A percentile compares a stretch with the other conserved stretches of the same genome.
Evolutionary conservation across 2,888 invertebrate genomes (phyloP).

Genomic region (Pelosia muscerda): DNA sequence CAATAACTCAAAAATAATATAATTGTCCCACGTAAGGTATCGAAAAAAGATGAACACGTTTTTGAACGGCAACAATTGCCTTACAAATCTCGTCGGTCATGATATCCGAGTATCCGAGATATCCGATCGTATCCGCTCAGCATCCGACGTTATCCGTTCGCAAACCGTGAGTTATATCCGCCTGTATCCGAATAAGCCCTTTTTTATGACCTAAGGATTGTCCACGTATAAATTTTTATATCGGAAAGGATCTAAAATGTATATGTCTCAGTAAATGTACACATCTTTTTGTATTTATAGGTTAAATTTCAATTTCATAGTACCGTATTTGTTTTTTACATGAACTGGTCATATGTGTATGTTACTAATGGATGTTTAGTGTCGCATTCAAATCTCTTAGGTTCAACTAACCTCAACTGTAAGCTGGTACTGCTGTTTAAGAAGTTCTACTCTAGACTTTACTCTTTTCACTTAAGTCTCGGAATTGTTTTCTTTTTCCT

Average conservation of each 20-base stretch:
- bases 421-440: too few species aligned
- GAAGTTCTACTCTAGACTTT: too few species aligned
- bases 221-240: slow-evolving; percentile 77
- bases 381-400: too few species aligned
- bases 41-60: slow-evolving; percentile 24
- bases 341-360: not conserved
- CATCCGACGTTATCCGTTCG: slow-evolving; percentile 50
- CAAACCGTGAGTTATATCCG: slow-evolving; percentile 59
- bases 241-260: slow-evolving; percentile 65
- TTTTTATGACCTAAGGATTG: slow-evolving; percentile 70
- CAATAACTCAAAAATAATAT: not conserved
- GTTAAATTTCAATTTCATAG: slow-evolving; percentile 48
- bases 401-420: too few species aligned
- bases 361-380: not conserved
- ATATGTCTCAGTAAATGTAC: slow-evolving; percentile 52
- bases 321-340: slow-evolving; percentile 4
- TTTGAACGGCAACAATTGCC: slow-evolving; percentile 43
- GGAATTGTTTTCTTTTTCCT: too few species aligned
- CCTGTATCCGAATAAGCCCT: slow-evolving; percentile 61
- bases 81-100: slow-evolving; percentile 51
- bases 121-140: slow-evolving; percentile 48
- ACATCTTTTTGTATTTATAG: slow-evolving; percentile 58
- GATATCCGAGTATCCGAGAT: slow-evolving; percentile 53
- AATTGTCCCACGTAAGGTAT: not conserved
- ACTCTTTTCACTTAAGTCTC: too few species aligned